Conservation (phyloP, 2,797 vertebrate genomes). For the Rachycentron canadum region DNA sequence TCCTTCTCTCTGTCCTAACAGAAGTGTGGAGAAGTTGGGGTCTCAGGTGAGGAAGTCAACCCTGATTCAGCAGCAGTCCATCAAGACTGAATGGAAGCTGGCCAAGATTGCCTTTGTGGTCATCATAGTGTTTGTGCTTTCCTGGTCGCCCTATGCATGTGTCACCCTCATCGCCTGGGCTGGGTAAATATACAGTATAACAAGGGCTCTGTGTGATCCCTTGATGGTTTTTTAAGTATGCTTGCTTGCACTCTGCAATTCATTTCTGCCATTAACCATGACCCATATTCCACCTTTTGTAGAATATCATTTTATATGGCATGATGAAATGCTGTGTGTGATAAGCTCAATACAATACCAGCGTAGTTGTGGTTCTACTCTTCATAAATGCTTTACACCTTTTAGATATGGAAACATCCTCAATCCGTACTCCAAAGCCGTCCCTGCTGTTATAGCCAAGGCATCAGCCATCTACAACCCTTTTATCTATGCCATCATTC, state of each 20-base stretch:
- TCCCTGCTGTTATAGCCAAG: slow-evolving; percentile 93
- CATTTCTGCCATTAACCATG: slow-evolving; percentile 29
- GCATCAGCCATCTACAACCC: slow-evolving; percentile 94
- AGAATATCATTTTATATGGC: slow-evolving; percentile 9
- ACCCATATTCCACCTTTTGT: slow-evolving; percentile 12
- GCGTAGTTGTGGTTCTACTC: background rate
- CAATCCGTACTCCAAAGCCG: slow-evolving; percentile 91
- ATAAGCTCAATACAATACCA: background rate
- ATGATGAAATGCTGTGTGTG: slow-evolving; percentile 21
- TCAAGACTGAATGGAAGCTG: slow-evolving; percentile 92
- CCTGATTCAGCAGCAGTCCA: slow-evolving; percentile 86
- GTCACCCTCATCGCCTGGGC: slow-evolving; percentile 94
- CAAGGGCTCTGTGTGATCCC: slow-evolving; percentile 3
- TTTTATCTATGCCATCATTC: slow-evolving; percentile 93
- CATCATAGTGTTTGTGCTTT: slow-evolving; percentile 91
- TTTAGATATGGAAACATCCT: slow-evolving; percentile 86
- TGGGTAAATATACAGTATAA: slow-evolving; percentile 84
- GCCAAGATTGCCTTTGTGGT: slow-evolving; percentile 93
- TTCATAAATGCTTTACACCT: slow-evolving; percentile 31
- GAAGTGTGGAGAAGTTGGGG: slow-evolving; percentile 89
- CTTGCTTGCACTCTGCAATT: slow-evolving; percentile 22
- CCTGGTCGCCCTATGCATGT: slow-evolving; percentile 93
- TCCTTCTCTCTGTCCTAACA: slow-evolving; percentile 50
- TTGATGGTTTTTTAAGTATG: slow-evolving; percentile 5
- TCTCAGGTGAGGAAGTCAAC: slow-evolving; percentile 85